Percentiles rank a stretch among this genome's conserved stretches.
Conservation (phyloP, 2,888 invertebrate genomes). For the Colletes collaris region DNA sequence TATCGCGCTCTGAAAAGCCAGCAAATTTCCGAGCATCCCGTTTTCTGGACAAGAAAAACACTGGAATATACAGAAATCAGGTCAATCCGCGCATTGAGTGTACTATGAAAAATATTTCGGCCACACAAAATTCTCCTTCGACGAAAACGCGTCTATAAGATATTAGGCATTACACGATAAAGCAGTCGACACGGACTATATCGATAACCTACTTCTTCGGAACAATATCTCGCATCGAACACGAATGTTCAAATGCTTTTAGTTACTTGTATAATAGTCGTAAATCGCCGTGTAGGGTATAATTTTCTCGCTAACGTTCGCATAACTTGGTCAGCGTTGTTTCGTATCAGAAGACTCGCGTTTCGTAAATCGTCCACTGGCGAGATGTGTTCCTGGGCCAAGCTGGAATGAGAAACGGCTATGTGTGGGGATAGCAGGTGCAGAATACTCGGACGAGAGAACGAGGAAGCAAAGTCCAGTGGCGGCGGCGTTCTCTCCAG, state of each 20-base stretch:
- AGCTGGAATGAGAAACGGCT: constrained; percentile 23
- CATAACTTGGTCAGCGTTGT: neutral
- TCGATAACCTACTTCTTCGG: too few relatives aligned
- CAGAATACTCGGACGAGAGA: neutral
- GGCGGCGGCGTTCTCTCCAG: neutral
- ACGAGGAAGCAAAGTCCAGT: constrained; percentile 1
- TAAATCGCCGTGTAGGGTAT: constrained; percentile 1
- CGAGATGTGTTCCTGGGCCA: neutral
- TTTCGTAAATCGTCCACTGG: constrained; percentile 10
- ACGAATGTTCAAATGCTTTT: too few relatives aligned
- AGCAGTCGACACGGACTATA: too few relatives aligned
- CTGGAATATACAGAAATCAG: constrained; percentile 11
- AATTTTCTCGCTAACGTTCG: constrained; percentile 17
- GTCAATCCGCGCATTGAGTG: constrained; percentile 10
- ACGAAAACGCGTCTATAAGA: too few relatives aligned
- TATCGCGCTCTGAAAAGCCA: neutral
- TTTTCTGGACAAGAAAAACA: constrained; percentile 21
- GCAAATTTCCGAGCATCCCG: neutral
- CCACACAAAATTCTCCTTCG: too few relatives aligned
- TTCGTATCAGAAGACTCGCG: neutral
- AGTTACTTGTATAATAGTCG: neutral
- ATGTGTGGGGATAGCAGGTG: constrained; percentile 13
- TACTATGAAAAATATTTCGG: constrained; percentile 6
- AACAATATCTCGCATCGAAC: too few relatives aligned
- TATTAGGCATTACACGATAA: too few relatives aligned